phyloP scores from a whole-genome alignment of 2,797 vertebrate species.

The Scyliorhinus canicula region DNA sequence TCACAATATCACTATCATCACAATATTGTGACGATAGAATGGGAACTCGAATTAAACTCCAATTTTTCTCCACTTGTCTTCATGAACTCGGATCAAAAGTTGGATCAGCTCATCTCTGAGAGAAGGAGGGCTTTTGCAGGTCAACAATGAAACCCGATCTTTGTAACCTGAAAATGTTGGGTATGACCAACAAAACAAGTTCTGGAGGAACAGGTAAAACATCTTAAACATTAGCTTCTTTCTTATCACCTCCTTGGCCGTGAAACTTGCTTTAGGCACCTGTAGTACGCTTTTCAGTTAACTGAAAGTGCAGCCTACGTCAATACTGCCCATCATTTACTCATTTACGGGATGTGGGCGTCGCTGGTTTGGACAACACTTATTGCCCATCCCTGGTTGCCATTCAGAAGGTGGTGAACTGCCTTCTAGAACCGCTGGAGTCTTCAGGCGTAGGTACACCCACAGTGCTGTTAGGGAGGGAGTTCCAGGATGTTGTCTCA shows the following conservation, averaged over 20 bases:
- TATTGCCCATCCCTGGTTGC: too few relatives aligned
- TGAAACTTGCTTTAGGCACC: neutral
- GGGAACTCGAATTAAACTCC: neutral
- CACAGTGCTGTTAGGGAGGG: too few relatives aligned
- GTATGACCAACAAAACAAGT: neutral
- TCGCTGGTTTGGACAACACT: too few relatives aligned
- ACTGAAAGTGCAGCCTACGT: neutral
- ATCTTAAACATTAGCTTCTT: neutral
- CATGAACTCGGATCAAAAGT: neutral
- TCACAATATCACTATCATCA: too few relatives aligned
- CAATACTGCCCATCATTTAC: neutral
- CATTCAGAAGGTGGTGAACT: too few relatives aligned
- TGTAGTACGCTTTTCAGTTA: neutral
- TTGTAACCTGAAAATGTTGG: neutral
- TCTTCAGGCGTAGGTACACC: too few relatives aligned
- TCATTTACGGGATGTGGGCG: too few relatives aligned
- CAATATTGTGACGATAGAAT: neutral
- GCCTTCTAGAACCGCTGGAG: too few relatives aligned
- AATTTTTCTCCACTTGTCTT: neutral
- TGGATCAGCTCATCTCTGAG: neutral
- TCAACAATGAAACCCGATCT: neutral
- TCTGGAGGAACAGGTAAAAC: neutral
- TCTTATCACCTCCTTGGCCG: neutral
- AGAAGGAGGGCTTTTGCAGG: neutral
- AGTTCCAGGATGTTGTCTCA: too few relatives aligned